Evolutionary conservation across 2,113 vertebrate genomes (phyloP).

Genomic region (Elaphurus davidianus): DNA sequence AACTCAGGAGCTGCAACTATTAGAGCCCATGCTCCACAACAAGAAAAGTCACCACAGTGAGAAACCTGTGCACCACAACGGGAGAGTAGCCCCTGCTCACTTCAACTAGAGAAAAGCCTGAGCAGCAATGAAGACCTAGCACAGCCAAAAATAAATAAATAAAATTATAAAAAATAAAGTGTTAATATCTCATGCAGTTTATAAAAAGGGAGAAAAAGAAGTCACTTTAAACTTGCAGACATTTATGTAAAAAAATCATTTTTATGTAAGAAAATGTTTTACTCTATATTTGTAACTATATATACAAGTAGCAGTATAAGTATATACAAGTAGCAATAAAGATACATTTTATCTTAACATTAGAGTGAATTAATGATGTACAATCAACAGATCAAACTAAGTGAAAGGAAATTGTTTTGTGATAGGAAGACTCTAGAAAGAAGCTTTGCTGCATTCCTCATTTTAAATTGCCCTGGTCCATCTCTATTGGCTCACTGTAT

Average conservation of each 20-base stretch:
- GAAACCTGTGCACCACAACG: background rate
- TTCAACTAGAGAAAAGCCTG: background rate
- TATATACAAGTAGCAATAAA: background rate
- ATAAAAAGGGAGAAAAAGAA: background rate
- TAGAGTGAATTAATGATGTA: background rate
- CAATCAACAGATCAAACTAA: background rate
- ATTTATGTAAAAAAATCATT: background rate
- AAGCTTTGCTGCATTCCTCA: background rate
- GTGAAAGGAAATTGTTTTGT: background rate
- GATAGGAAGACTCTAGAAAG: background rate
- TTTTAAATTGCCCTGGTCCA: background rate
- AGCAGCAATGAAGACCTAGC: background rate
- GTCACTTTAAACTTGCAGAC: background rate
- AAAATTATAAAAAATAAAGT: background rate
- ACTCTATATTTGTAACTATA: background rate
- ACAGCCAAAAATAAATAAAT: background rate
- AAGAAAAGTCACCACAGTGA: background rate
- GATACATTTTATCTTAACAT: background rate
- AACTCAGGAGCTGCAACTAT: background rate
- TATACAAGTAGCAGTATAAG: background rate
- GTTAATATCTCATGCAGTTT: background rate
- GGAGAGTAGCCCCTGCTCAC: background rate
- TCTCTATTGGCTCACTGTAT: fast-evolving
- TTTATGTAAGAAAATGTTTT: background rate
- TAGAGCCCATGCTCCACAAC: background rate